A percentile compares a stretch with the other conserved stretches of the same genome.
These are phyloP conservation scores for Colius striatus DNA, from an alignment of 2,113 vertebrate species.

Conservation along the genomic window DNA sequence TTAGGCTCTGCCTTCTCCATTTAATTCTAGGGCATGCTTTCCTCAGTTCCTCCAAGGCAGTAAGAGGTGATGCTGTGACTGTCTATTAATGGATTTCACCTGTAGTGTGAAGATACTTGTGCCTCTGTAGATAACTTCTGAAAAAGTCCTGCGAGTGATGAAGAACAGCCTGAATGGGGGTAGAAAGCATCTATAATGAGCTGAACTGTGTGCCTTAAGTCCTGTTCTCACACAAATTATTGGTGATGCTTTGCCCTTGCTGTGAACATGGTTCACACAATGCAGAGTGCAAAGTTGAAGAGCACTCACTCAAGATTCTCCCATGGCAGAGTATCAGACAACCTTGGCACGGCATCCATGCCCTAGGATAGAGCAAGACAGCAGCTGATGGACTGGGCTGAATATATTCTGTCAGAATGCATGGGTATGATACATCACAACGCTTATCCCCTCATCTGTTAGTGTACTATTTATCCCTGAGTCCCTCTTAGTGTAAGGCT, in stretches of 20 bases:
- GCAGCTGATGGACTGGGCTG: background rate
- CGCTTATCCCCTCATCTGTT: background rate
- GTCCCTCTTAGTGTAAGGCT: background rate
- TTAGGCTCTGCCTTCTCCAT: background rate
- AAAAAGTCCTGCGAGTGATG: background rate
- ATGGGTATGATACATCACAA: background rate
- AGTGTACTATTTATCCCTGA: background rate
- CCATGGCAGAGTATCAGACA: accelerated
- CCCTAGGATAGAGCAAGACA: background rate
- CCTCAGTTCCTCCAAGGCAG: background rate
- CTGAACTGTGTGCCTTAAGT: accelerated
- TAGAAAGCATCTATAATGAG: background rate
- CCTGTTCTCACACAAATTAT: background rate
- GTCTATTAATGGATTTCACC: background rate
- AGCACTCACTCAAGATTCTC: background rate
- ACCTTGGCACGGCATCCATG: background rate
- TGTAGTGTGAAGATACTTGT: background rate
- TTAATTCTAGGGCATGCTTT: background rate
- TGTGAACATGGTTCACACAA: too few relatives aligned
- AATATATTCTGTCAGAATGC: background rate
- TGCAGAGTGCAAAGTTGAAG: background rate
- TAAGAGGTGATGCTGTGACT: background rate
- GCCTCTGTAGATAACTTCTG: background rate
- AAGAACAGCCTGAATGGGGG: background rate
- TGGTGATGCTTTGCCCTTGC: background rate